Conservation (phyloP, 2,113 vertebrate genomes). For the Tenrec ecaudatus region DNA sequence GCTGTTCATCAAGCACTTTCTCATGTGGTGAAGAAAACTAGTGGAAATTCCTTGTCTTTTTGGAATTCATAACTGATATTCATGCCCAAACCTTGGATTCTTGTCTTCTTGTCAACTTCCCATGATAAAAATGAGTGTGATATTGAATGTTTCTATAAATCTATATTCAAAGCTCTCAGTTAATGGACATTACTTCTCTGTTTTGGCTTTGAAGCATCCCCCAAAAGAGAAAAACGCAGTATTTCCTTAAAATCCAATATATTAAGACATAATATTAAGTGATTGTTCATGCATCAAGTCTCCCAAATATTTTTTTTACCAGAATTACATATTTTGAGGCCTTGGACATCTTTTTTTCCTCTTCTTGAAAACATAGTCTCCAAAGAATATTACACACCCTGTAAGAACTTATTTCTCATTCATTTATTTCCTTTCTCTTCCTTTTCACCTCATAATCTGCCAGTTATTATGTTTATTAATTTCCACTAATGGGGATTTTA, state of each 20-base stretch:
- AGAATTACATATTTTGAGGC: constrained; percentile 16
- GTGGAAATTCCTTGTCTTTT: neutral
- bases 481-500: constrained; percentile 46
- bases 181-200: constrained; percentile 6
- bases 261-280: neutral
- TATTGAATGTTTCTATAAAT: constrained; percentile 27
- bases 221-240: neutral
- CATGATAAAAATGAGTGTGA: constrained; percentile 30
- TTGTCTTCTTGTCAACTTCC: neutral
- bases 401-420: neutral
- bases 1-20: neutral
- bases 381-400: neutral
- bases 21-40: neutral
- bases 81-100: constrained; percentile 4
- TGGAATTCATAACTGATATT: neutral
- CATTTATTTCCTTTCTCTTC: neutral
- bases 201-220: neutral
- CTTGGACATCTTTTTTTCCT: neutral
- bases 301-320: neutral
- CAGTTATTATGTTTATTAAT: constrained; percentile 28
- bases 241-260: constrained; percentile 25
- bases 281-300: neutral
- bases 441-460: constrained; percentile 25
- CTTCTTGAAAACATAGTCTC: constrained; percentile 13
- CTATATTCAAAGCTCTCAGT: constrained; percentile 1